Conservation (phyloP, 1,140 invertebrate species). For the Onthophagus taurus region DNA sequence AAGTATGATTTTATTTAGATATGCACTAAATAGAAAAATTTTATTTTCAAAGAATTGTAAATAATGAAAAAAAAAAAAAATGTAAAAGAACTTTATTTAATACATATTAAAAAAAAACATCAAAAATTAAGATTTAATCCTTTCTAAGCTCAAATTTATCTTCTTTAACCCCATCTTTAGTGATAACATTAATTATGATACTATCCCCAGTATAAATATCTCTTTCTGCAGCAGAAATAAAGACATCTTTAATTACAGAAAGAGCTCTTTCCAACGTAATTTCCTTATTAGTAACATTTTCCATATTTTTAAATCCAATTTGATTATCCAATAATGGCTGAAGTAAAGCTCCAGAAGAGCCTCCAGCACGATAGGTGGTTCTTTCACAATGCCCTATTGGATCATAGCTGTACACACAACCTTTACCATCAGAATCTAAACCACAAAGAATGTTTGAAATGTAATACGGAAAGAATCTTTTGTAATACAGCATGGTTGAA, state of each 20-base stretch:
- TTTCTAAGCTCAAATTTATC: conserved; percentile 62
- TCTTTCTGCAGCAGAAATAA: conserved; percentile 92
- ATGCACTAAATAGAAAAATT: no score
- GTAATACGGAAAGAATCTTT: conserved; percentile 98
- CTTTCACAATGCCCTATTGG: conserved; percentile 90
- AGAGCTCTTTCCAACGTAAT: conserved; percentile 74
- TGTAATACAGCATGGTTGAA: conserved; percentile 92
- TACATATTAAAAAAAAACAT: no score
- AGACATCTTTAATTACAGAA: conserved; percentile 84
- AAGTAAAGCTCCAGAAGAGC: conserved; percentile 69
- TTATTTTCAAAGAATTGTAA: no score
- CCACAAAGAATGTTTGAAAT: conserved; percentile 92
- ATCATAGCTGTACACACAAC: conserved; percentile 92
- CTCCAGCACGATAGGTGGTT: conserved; percentile 69
- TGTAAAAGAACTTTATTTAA: no score
- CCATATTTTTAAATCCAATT: conserved; percentile 81
- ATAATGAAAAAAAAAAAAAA: no score
- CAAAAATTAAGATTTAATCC: no score
- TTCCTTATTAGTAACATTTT: conserved; percentile 50
- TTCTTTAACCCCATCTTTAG: conserved; percentile 73
- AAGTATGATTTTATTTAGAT: no score
- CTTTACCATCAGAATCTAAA: conserved; percentile 77
- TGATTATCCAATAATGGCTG: conserved; percentile 86
- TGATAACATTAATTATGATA: conserved; percentile 82
- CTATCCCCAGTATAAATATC: conserved; percentile 96